These are phyloP conservation scores for Pionites leucogaster DNA, from an alignment of 2,113 vertebrate species.

Conservation along the genomic window DNA sequence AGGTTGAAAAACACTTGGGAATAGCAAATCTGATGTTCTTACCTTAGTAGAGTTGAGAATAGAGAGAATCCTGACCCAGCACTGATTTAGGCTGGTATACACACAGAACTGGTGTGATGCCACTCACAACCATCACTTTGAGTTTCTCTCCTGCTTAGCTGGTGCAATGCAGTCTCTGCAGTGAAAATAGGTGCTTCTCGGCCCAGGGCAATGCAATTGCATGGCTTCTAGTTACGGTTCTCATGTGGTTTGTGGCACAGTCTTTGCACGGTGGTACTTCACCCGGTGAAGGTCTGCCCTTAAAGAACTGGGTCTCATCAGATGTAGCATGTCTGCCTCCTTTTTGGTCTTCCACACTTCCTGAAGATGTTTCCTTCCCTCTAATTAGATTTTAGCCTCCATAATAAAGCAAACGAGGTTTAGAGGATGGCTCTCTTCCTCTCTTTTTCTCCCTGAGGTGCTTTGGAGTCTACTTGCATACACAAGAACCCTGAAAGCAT, in stretches of 20 bases:
- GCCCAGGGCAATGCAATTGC: rapidly evolving
- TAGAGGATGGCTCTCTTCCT: background rate
- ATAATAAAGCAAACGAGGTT: background rate
- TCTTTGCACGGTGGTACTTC: background rate
- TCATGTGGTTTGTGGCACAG: background rate
- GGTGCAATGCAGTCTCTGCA: background rate
- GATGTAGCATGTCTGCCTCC: background rate
- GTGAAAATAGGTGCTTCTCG: background rate
- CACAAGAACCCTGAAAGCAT: background rate
- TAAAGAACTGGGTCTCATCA: background rate
- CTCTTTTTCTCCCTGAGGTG: background rate
- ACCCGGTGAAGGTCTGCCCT: background rate
- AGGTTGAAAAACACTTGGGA: background rate
- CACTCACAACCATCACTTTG: background rate
- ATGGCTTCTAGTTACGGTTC: background rate
- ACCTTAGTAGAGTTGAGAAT: background rate
- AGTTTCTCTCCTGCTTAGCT: background rate
- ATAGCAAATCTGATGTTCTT: background rate
- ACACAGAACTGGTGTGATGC: background rate
- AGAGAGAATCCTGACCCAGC: background rate
- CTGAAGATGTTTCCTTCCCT: background rate
- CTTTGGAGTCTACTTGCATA: background rate
- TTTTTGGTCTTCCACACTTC: background rate
- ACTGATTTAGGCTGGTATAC: background rate
- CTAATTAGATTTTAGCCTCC: background rate